Evolutionary conservation across 2,113 vertebrate species (phyloP).

Genomic region (Rhinogobius similis): DNA sequence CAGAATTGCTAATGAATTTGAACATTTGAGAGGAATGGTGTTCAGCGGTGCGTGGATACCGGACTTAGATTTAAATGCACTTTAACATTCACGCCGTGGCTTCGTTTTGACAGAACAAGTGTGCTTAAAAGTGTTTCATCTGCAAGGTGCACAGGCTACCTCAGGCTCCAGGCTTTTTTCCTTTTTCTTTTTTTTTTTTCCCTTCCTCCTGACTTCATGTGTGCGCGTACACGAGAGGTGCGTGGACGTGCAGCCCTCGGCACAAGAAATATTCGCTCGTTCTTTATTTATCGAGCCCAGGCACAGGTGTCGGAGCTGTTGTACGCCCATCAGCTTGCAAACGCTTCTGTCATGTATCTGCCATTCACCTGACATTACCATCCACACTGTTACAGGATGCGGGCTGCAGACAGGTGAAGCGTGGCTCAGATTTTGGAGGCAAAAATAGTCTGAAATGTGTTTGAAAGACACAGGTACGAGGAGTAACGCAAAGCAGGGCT

Average conservation of each 20-base stretch:
- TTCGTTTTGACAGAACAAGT: constrained; percentile 5
- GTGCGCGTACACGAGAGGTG: constrained; percentile 15
- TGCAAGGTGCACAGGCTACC: background rate
- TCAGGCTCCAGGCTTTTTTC: background rate
- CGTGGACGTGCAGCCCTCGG: background rate
- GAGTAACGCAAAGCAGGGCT: background rate
- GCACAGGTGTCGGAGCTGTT: constrained; percentile 23
- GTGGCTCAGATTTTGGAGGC: constrained; percentile 11
- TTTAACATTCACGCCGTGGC: constrained; percentile 12
- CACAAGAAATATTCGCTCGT: constrained; percentile 23
- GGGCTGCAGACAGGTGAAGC: constrained; percentile 30
- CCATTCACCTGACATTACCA: constrained; percentile 40
- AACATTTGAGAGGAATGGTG: constrained; percentile 15
- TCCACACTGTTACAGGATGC: constrained; percentile 20
- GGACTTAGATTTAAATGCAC: background rate
- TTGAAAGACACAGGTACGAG: background rate
- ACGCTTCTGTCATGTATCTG: constrained; percentile 32
- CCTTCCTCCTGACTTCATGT: constrained; percentile 9
- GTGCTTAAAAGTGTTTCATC: constrained; percentile 10
- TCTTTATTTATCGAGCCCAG: constrained; percentile 28
- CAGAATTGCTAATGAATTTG: constrained; percentile 27
- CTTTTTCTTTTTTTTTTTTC: background rate
- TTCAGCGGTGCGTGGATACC: constrained; percentile 5
- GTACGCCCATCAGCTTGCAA: constrained; percentile 14
- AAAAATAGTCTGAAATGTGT: background rate